phyloP scores from a whole-genome alignment of 2,888 invertebrate species.

The Mimachlamys varia region DNA sequence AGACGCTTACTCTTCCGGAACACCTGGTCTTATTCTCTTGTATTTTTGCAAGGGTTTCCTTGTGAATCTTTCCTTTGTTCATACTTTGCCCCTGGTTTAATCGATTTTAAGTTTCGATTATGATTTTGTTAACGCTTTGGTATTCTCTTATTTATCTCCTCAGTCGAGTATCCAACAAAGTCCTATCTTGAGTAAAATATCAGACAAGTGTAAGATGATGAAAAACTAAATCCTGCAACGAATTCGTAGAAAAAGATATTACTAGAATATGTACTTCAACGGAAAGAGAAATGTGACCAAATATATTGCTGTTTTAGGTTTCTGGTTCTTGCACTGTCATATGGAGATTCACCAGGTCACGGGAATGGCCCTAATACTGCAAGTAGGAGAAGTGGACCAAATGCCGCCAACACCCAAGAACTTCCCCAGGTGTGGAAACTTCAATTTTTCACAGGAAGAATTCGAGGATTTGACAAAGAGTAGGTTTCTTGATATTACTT shows the following conservation, averaged over 20 bases:
- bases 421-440: conserved; percentile 64
- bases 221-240: background rate
- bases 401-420: conserved; percentile 55
- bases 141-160: too few species aligned
- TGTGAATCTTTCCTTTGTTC: too few species aligned
- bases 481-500: background rate
- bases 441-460: conserved; percentile 44
- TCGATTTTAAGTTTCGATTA: too few species aligned
- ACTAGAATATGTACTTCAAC: background rate
- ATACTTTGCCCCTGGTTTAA: too few species aligned
- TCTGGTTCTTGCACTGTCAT: conserved; percentile 74
- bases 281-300: background rate
- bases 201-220: too few species aligned
- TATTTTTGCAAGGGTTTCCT: too few species aligned
- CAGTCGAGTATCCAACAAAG: too few species aligned
- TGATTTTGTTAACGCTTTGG: too few species aligned
- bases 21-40: too few species aligned
- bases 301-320: conserved; percentile 40
- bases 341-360: conserved; percentile 67
- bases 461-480: conserved; percentile 12
- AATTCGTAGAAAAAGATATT: background rate
- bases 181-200: too few species aligned
- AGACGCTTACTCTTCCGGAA: too few species aligned
- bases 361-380: conserved; percentile 71
- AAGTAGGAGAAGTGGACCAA: conserved; percentile 59